These are phyloP conservation scores for Lacerta viridis DNA, from an alignment of 2,797 vertebrate genomes.

Conservation along the genomic window DNA sequence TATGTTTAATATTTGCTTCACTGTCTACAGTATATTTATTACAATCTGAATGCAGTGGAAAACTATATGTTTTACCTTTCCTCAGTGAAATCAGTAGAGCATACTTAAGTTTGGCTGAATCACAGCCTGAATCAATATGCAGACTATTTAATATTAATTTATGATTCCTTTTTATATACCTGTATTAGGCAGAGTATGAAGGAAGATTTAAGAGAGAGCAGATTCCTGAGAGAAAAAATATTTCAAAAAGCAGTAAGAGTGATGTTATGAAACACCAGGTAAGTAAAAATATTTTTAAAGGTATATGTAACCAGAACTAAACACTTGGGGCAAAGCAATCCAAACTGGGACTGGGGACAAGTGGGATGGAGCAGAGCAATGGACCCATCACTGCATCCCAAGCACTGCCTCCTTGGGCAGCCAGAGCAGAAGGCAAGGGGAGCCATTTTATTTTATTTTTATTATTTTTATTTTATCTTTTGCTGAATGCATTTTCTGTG, in stretches of 20 bases:
- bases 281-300: slow-evolving; percentile 38
- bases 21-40: slow-evolving; percentile 3
- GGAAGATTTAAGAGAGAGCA: slow-evolving; percentile 80
- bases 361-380: background rate
- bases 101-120: background rate
- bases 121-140: slow-evolving; percentile 4
- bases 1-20: background rate
- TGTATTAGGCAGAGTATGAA: slow-evolving; percentile 80
- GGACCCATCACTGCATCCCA: too few species aligned
- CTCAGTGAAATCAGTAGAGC: background rate
- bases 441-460: too few species aligned
- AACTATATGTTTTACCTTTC: background rate
- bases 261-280: slow-evolving; percentile 70
- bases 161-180: slow-evolving; percentile 64
- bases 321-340: background rate
- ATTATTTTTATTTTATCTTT: too few species aligned
- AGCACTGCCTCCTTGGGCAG: too few species aligned
- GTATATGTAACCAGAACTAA: background rate
- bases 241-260: slow-evolving; percentile 57
- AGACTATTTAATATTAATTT: slow-evolving; percentile 35
- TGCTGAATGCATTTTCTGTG: too few species aligned
- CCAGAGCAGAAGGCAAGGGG: too few species aligned
- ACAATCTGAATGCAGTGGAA: background rate
- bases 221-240: slow-evolving; percentile 72
- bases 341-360: background rate